Evolutionary conservation across 2,888 invertebrate species (phyloP), one percentile per base, ranked within the genome.

Genomic region (Ophioninae sp.): DNA sequence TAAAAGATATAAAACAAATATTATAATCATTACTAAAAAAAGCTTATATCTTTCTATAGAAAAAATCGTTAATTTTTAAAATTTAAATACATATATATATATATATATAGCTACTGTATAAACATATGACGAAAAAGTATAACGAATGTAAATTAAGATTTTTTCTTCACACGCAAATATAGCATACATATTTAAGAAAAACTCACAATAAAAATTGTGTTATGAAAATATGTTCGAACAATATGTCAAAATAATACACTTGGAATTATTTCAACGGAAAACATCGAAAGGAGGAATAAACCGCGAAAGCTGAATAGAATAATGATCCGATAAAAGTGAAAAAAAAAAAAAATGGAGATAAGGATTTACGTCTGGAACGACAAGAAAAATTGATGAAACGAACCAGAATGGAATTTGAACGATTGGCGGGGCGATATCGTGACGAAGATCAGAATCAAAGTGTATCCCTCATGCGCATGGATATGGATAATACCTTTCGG

Each of bases 401-500:
- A 41, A 21, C 56, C 39, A 62, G 20, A 62, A 69, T 70, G 13
- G 10, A 21, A 68, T 79, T 79, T 67, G 39, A 8, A 59, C 68
- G 50, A 64, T 70, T 76, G 70, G 69, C 69, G 69, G 65, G 65
- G 65, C 61, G 37, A 65, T 76, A 56, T 77, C 70, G 37, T 57
- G 69, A 75, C 50, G 39, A 70, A 70, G 56, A 64, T 62, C 44
- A 50, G 50, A 50, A 50, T 50, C 50, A 50, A 13, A 50, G 17
- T 10, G 50, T 30, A 44, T 20, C 6, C 30, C 57, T 69, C 21
- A 56, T 17, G 0, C 23, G 17, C 13, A 62, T 56, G 21, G n/a
- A 23, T 44, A 7, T 23, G 30, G 30, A 30, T 30, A 30, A 37
- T 39, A 0, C 39, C 61, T 39, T 61, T 77, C 61, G 44, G 30